Percentiles rank a stretch among this genome's conserved stretches.
These are phyloP conservation scores for Heliothis peltigera DNA, from an alignment of 2,888 invertebrate genomes.

Conservation along the genomic window DNA sequence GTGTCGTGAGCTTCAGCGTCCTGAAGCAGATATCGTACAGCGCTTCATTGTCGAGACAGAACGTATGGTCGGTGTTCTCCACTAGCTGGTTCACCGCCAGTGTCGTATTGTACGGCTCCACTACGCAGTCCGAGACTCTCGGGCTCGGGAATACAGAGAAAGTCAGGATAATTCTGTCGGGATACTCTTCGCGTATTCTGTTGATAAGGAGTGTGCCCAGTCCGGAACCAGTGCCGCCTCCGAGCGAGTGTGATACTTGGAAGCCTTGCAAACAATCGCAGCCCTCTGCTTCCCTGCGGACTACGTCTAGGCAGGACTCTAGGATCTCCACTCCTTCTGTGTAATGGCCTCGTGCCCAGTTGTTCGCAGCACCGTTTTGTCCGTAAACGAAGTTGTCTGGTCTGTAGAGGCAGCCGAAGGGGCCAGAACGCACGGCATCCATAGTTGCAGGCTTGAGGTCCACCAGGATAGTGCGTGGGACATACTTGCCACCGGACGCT, in stretches of 20 bases:
- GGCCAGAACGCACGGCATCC: conserved; percentile 96
- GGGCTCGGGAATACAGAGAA: conserved; percentile 95
- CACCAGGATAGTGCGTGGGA: conserved; percentile 82
- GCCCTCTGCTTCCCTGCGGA: conserved; percentile 95
- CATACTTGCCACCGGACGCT: conserved; percentile 88
- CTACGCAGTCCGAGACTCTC: conserved; percentile 92
- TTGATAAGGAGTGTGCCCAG: conserved; percentile 93
- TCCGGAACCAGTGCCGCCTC: conserved; percentile 87
- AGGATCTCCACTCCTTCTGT: conserved; percentile 97
- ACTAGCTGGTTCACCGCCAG: conserved; percentile 95
- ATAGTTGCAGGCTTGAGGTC: conserved; percentile 90
- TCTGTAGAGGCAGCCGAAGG: conserved; percentile 95
- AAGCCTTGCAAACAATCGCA: conserved; percentile 97
- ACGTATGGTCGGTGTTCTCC: conserved; percentile 92
- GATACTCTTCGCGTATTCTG: conserved; percentile 96
- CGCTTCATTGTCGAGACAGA: conserved; percentile 93
- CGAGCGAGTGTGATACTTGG: conserved; percentile 94
- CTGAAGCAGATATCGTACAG: conserved; percentile 94
- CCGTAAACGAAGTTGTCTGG: conserved; percentile 97
- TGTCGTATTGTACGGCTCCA: conserved; percentile 95
- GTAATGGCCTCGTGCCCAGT: conserved; percentile 94
- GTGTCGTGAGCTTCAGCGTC: conserved; percentile 93
- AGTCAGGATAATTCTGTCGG: conserved; percentile 95
- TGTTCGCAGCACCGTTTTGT: conserved; percentile 83
- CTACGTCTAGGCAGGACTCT: conserved; percentile 95